Percentiles rank a stretch among this genome's conserved stretches.
These are phyloP conservation scores for Drosophila pectinifera DNA, from an alignment of 1,140 invertebrate genomes.

Conservation along the genomic window DNA sequence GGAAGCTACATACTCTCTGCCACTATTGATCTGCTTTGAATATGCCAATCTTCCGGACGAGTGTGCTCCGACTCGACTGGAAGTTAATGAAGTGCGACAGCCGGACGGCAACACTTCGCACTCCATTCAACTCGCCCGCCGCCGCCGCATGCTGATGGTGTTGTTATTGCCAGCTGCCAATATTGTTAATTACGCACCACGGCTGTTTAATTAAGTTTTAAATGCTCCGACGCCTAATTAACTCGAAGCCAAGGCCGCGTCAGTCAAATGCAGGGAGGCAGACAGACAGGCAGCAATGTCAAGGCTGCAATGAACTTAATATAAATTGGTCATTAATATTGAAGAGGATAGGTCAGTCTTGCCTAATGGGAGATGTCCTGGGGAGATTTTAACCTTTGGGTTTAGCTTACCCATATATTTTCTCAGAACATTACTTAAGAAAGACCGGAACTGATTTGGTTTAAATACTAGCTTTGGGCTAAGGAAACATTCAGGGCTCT, in stretches of 20 bases:
- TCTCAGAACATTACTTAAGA: too few relatives aligned
- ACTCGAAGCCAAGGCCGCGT: conserved; percentile 45
- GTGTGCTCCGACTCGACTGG: conserved; percentile 13
- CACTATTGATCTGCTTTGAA: conserved; percentile 50
- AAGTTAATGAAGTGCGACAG: conserved; percentile 62
- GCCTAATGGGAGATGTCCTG: too few relatives aligned
- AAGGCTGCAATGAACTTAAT: conserved; percentile 7
- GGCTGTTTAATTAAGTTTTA: conserved; percentile 72
- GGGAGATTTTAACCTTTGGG: background rate
- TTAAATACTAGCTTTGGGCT: too few relatives aligned
- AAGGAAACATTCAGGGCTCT: too few relatives aligned
- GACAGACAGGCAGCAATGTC: conserved; percentile 8
- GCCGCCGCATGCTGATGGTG: conserved; percentile 24
- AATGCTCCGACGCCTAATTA: conserved; percentile 62
- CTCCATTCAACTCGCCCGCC: conserved; percentile 13
- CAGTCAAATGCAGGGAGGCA: conserved; percentile 5
- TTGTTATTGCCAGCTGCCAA: conserved; percentile 54
- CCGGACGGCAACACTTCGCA: conserved; percentile 35
- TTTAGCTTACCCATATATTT: background rate
- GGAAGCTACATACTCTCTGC: conserved; percentile 9
- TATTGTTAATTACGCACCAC: conserved; percentile 58
- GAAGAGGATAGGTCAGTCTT: background rate
- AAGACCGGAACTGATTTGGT: too few relatives aligned
- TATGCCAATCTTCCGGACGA: conserved; percentile 34
- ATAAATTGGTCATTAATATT: conserved; percentile 10